Evolutionary conservation across 2,888 invertebrate genomes (phyloP).

Genomic region (Endomychus coccineus): DNA sequence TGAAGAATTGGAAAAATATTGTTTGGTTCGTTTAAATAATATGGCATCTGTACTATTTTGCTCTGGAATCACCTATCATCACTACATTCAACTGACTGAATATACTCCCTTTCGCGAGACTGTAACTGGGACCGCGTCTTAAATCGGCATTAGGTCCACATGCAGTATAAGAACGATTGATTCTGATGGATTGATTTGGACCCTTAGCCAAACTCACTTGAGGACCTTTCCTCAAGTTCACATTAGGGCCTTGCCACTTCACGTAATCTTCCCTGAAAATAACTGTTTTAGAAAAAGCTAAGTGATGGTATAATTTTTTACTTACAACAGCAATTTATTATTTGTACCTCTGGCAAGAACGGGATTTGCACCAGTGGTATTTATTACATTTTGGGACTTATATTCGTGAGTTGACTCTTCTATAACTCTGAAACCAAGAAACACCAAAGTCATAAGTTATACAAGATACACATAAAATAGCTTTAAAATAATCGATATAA

Average conservation of each 20-base stretch:
- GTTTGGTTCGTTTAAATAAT: too few species aligned
- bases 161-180: conserved; percentile 45
- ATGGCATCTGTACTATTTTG: conserved; percentile 48
- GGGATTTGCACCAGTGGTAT: conserved; percentile 63
- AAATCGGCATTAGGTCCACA: conserved; percentile 60
- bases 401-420: conserved; percentile 45
- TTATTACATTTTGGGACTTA: conserved; percentile 52
- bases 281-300: too few species aligned
- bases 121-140: conserved; percentile 64
- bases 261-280: conserved; percentile 66
- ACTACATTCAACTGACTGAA: conserved; percentile 58
- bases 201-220: conserved; percentile 47
- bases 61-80: conserved; percentile 45
- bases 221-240: conserved; percentile 50
- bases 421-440: conserved; percentile 27
- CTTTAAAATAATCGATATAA: too few species aligned
- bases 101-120: conserved; percentile 71
- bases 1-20: too few species aligned
- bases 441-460: too few species aligned
- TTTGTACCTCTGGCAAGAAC: conserved; percentile 70
- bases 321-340: conserved; percentile 71
- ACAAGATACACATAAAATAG: too few species aligned
- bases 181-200: conserved; percentile 41
- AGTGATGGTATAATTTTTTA: too few species aligned
- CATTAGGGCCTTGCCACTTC: conserved; percentile 76